Conservation (phyloP, 2,113 vertebrate genomes). For the Cyprinodon brontotheroides region DNA sequence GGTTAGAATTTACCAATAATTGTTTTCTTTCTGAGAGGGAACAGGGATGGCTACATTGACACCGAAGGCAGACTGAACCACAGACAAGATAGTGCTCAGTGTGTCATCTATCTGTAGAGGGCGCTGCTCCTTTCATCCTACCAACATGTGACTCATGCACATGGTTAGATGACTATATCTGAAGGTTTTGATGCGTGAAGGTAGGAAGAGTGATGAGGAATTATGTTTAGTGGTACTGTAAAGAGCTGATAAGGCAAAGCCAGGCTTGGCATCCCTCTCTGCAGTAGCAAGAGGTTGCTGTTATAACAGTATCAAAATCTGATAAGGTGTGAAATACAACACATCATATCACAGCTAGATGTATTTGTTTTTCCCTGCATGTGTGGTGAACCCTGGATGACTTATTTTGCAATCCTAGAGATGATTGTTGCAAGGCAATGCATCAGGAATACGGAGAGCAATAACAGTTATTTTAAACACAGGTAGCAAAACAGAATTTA, state of each 20-base stretch:
- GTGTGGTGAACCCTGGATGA: background rate
- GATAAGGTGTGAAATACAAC: conserved; percentile 66
- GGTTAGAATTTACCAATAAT: too few relatives aligned
- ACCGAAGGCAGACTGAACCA: background rate
- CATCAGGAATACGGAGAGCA: background rate
- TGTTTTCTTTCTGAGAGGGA: background rate
- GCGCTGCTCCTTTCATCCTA: conserved; percentile 38
- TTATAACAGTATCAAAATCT: conserved; percentile 39
- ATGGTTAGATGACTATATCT: background rate
- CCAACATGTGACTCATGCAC: conserved; percentile 21
- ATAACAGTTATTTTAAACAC: background rate
- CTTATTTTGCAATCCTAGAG: conserved; percentile 1
- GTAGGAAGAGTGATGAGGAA: conserved; percentile 24
- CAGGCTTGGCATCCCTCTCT: conserved; percentile 35
- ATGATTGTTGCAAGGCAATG: background rate
- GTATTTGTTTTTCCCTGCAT: conserved; percentile 4
- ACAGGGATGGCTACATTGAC: background rate
- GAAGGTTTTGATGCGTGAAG: conserved; percentile 12
- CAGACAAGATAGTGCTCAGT: conserved; percentile 5
- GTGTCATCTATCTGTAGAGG: conserved; percentile 50
- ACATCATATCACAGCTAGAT: conserved; percentile 30
- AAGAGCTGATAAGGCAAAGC: conserved; percentile 62
- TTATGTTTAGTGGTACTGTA: conserved; percentile 54
- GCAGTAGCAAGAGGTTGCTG: conserved; percentile 59
- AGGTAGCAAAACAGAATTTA: conserved; percentile 48